These are phyloP conservation scores for Diplolepis rosae DNA, from an alignment of 2,888 invertebrate species.

Conservation along the genomic window DNA sequence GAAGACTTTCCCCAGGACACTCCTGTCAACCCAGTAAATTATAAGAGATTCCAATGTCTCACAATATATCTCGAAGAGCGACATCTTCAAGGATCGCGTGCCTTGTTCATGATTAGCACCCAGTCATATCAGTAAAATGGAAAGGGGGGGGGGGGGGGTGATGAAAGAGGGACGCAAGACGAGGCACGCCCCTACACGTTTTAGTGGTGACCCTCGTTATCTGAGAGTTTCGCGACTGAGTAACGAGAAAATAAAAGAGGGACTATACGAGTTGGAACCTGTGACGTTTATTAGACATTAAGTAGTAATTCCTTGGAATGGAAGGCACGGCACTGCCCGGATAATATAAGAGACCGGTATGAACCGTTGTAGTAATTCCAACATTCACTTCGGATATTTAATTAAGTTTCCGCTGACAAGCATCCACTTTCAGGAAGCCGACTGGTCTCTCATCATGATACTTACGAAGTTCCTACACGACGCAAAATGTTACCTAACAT, in stretches of 20 bases:
- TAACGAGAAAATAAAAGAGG: slow-evolving; percentile 55
- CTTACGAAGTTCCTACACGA: slow-evolving; percentile 27
- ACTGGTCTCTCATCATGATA: slow-evolving; percentile 34
- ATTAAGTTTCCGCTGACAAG: slow-evolving; percentile 73
- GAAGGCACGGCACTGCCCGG: slow-evolving; percentile 59
- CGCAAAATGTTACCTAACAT: not conserved
- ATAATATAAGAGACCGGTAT: slow-evolving; percentile 54
- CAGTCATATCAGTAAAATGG: not conserved
- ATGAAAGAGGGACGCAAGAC: not conserved
- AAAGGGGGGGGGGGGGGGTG: not conserved
- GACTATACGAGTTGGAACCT: slow-evolving; percentile 52
- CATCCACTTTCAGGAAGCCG: slow-evolving; percentile 63
- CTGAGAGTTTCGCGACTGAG: slow-evolving; percentile 44
- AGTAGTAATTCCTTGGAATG: slow-evolving; percentile 70
- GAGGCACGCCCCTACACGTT: slow-evolving; percentile 35
- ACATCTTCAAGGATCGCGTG: slow-evolving; percentile 19
- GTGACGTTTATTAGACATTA: slow-evolving; percentile 73
- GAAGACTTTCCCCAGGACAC: not conserved
- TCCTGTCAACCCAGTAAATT: not conserved
- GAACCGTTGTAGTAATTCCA: slow-evolving; percentile 72
- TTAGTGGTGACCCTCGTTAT: slow-evolving; percentile 59
- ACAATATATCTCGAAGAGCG: slow-evolving; percentile 8
- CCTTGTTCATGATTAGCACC: slow-evolving; percentile 9
- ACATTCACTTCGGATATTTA: slow-evolving; percentile 73
- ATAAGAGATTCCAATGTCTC: not conserved